These are phyloP conservation scores for Tapera naevia DNA, from an alignment of 2,797 vertebrate species.

Conservation along the genomic window DNA sequence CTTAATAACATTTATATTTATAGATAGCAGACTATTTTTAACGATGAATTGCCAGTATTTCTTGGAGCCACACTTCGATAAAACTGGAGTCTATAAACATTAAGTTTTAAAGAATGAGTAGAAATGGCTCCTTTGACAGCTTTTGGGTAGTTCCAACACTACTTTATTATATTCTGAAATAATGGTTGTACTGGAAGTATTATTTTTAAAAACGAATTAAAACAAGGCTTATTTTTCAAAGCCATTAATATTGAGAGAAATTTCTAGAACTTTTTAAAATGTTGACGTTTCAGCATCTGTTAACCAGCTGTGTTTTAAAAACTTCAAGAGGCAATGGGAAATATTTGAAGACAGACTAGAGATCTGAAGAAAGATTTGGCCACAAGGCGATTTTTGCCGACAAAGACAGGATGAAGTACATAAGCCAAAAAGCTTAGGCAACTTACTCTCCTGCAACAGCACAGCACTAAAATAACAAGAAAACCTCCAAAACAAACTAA, in stretches of 20 bases:
- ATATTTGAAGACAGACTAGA: not conserved
- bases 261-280: not conserved
- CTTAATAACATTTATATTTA: not conserved
- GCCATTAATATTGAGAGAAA: not conserved
- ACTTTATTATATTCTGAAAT: not conserved
- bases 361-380: not conserved
- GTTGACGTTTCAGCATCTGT: not conserved
- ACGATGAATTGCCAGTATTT: not conserved
- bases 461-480: not conserved
- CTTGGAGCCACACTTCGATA: not conserved
- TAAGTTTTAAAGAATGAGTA: not conserved
- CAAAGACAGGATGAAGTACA: not conserved
- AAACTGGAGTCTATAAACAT: not conserved
- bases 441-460: not conserved
- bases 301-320: not conserved
- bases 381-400: not conserved
- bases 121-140: not conserved
- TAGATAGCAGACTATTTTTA: not conserved
- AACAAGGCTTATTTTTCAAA: not conserved
- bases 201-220: not conserved
- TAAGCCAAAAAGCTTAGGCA: not conserved
- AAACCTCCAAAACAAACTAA: not conserved
- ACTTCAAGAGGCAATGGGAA: not conserved
- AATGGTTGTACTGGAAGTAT: not conserved
- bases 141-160: not conserved